Percentiles rank a stretch among this genome's conserved stretches.
Conservation (phyloP, 2,113 vertebrate species). For the Octodon degus region DNA sequence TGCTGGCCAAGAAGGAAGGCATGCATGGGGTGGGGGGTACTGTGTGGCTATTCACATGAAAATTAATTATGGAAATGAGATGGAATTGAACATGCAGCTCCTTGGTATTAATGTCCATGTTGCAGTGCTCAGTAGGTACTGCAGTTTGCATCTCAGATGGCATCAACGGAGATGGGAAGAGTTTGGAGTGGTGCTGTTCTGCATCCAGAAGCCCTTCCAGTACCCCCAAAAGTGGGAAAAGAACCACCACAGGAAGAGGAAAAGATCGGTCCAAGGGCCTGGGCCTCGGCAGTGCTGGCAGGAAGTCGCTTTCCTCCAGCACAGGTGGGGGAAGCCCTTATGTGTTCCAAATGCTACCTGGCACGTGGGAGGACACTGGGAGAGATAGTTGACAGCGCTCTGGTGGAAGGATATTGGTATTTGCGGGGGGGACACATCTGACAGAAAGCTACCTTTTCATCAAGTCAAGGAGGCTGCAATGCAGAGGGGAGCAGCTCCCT, state of each 20-base stretch:
- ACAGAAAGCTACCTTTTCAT: neutral
- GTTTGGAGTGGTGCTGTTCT: neutral
- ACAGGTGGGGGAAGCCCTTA: too few relatives aligned
- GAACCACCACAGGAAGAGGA: too few relatives aligned
- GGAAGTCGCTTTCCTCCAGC: neutral
- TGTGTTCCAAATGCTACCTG: neutral
- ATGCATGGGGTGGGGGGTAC: neutral
- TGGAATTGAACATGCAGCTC: neutral
- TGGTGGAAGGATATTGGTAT: neutral
- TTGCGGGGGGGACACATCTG: rapidly evolving
- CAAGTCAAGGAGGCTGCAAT: neutral
- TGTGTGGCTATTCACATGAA: neutral
- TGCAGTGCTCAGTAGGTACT: neutral
- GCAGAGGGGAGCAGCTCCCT: neutral
- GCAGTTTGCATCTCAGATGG: neutral
- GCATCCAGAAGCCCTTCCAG: too few relatives aligned
- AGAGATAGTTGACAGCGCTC: neutral
- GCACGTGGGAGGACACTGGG: neutral
- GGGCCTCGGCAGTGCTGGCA: neutral
- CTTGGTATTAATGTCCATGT: neutral
- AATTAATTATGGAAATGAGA: neutral
- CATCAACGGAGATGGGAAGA: rapidly evolving
- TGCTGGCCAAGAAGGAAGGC: too few relatives aligned
- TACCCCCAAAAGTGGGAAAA: too few relatives aligned
- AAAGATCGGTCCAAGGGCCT: rapidly evolving